These are phyloP conservation scores for Philhelius pedissequus DNA, from an alignment of 2,888 invertebrate genomes.

Conservation along the genomic window DNA sequence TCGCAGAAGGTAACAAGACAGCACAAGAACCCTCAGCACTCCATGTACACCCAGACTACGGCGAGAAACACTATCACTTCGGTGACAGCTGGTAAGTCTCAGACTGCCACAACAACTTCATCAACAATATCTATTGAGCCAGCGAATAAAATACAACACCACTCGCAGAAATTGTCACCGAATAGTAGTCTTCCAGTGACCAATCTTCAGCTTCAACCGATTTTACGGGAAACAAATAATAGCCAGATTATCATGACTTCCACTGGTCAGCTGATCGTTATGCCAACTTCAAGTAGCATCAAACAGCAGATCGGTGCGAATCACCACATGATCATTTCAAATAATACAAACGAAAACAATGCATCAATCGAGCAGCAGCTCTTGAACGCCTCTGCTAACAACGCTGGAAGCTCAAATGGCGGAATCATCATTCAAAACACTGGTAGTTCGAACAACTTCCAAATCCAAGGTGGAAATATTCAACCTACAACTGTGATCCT, in stretches of 20 bases:
- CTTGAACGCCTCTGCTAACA: conserved; percentile 39
- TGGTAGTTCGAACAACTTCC: conserved; percentile 58
- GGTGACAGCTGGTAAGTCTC: conserved; percentile 85
- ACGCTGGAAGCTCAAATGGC: conserved; percentile 30
- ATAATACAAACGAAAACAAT: conserved; percentile 34
- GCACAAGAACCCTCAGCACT: conserved; percentile 76
- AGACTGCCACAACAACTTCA: conserved; percentile 87
- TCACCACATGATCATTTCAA: conserved; percentile 71
- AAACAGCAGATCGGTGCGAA: conserved; percentile 68
- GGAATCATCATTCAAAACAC: conserved; percentile 71
- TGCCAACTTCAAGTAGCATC: conserved; percentile 72
- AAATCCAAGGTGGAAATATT: conserved; percentile 68
- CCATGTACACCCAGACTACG: conserved; percentile 81
- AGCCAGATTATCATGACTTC: conserved; percentile 79
- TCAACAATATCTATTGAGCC: conserved; percentile 47
- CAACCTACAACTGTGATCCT: conserved; percentile 73
- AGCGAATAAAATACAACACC: conserved; percentile 69
- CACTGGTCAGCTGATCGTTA: conserved; percentile 77
- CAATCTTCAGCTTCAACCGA: conserved; percentile 74
- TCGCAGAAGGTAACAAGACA: conserved; percentile 66
- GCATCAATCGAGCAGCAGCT: conserved; percentile 53
- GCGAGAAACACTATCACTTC: conserved; percentile 91
- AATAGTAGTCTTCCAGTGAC: conserved; percentile 71
- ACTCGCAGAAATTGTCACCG: conserved; percentile 71
- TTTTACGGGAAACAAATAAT: conserved; percentile 72